Evolutionary conservation across 2,888 invertebrate species (phyloP), one percentile per base, ranked within the genome.

Genomic region (Epinotia bilunana): DNA sequence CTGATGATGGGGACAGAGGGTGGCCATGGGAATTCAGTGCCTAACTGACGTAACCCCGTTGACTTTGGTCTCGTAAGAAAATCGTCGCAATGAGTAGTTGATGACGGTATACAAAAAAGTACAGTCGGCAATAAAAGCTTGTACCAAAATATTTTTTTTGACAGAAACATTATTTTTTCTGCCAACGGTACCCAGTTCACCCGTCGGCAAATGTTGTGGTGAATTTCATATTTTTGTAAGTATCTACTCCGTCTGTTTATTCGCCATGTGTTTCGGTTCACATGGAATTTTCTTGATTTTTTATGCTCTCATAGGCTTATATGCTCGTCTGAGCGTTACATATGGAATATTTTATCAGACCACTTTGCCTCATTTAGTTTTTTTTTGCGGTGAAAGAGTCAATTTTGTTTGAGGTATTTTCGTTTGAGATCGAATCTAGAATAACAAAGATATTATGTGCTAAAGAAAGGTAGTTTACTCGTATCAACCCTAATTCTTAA

Each of bases 221-320:
- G 94, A 94, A 94, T 94, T 94, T 94, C 94, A 94, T 94, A 94
- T 94, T 94, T 94, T 94, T 93, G 92, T 93, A 93, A 94, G 94
- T 94, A 94, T 93, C 92, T 92, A 91, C 93, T 90, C 86, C 87
- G 92, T 90, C 90, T 93, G 94, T 92, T 93, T 94, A 93, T 92
- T 91, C 91, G 90, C 88, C 94, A 94, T 91, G 91, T 94, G 94
- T 93, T 93, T 91, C 84, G 92, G 93, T 94, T 94, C 94, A 92
- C 94, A 94, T 93, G 92, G 89, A 87, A 90, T 90, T 91, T 91
- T 91, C 90, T 92, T 91, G 90, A 91, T 93, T 94, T 93, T 93
- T 93, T 93, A 92, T 91, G 93, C 93, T 92, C 89, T 91, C 89
- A 90, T 91, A 92, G 90, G 93, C 93, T 91, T 92, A 90, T 88